phyloP scores from a whole-genome alignment of 2,113 vertebrate species.

The Chionomys nivalis region DNA sequence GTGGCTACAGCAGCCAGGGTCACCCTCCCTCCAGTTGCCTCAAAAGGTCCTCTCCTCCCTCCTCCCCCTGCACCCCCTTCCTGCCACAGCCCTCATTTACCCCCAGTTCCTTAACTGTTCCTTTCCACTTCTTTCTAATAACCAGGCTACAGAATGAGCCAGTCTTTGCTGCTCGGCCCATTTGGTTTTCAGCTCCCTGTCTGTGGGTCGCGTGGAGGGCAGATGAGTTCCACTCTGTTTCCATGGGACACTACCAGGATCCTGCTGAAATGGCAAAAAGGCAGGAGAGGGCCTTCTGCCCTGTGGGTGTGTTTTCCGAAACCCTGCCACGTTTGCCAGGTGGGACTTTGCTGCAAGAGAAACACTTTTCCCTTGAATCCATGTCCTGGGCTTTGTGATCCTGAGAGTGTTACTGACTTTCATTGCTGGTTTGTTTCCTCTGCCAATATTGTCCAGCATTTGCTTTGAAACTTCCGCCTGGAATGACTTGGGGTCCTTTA shows the following conservation, averaged over 20 bases:
- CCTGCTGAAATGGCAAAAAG: fast-evolving
- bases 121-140: not conserved
- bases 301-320: not conserved
- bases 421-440: not conserved
- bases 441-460: not conserved
- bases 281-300: not conserved
- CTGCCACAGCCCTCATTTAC: not conserved
- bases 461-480: not conserved
- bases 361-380: not conserved
- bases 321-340: not conserved
- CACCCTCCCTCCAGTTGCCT: not conserved
- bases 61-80: not conserved
- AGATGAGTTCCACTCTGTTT: not conserved
- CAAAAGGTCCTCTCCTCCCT: not conserved
- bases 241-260: too few species aligned
- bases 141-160: too few species aligned
- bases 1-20: not conserved
- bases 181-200: not conserved
- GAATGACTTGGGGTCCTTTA: not conserved
- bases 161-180: not conserved
- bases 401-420: not conserved
- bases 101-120: not conserved
- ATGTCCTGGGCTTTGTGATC: not conserved
- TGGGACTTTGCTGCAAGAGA: not conserved
- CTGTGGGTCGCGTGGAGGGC: not conserved